Evolutionary conservation across 2,797 vertebrate genomes (phyloP).

Genomic region (Clarias fuscus): DNA sequence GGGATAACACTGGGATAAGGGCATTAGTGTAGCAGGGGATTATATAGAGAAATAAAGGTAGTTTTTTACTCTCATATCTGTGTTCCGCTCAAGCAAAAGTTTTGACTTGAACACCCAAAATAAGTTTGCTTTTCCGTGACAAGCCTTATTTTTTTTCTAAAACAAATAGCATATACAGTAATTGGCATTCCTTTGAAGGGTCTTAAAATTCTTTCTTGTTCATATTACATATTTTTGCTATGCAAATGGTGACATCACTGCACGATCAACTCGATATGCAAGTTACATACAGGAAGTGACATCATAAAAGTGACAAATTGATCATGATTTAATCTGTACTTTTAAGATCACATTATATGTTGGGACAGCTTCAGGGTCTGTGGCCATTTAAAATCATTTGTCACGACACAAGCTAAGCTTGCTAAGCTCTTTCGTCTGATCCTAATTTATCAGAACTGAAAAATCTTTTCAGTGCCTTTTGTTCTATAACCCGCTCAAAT

Average conservation of each 20-base stretch:
- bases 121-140: background rate
- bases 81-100: too few species aligned
- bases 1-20: too few species aligned
- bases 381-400: constrained; percentile 6
- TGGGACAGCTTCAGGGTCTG: background rate
- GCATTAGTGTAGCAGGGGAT: too few species aligned
- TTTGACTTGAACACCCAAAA: background rate
- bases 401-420: background rate
- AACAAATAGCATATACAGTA: background rate
- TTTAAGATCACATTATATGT: background rate
- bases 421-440: too few species aligned
- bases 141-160: background rate
- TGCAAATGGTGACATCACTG: background rate
- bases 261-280: background rate
- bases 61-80: too few species aligned
- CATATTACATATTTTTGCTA: background rate
- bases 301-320: too few species aligned
- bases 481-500: constrained; percentile 4
- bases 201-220: background rate
- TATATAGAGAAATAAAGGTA: too few species aligned
- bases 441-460: background rate
- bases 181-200: background rate
- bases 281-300: background rate
- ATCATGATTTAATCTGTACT: background rate
- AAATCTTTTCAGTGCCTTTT: constrained; percentile 5